Conservation (phyloP, 64 coral and sea anemone species). For the Montipora sp. region DNA sequence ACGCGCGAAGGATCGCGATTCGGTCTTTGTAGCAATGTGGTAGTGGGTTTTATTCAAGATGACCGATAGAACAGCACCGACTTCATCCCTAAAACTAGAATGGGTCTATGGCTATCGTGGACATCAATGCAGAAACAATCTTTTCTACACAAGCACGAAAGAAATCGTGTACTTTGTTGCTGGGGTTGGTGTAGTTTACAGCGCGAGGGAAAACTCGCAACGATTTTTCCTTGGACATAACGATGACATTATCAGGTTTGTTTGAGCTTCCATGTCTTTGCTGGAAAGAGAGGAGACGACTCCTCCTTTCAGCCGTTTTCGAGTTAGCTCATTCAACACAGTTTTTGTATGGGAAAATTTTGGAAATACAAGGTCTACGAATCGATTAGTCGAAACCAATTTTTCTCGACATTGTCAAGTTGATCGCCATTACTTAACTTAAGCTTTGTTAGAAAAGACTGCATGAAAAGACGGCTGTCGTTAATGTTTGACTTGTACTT, state of each 20-base stretch:
- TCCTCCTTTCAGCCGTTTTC: not conserved
- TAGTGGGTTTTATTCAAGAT: constrained; percentile 38
- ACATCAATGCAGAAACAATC: constrained; percentile 98
- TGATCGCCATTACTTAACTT: not conserved
- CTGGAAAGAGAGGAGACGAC: not conserved
- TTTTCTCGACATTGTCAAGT: not conserved
- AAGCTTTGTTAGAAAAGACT: no score
- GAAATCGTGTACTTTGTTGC: constrained; percentile 99
- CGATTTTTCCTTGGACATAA: constrained; percentile 97
- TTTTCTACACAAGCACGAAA: constrained; percentile 85
- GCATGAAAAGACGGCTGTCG: not conserved
- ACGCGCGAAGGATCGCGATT: no score
- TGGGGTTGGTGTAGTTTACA: constrained; percentile 97
- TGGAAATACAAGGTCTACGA: not conserved
- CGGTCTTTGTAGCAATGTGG: not conserved
- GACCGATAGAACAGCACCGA: constrained; percentile 96
- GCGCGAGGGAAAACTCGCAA: constrained; percentile 82
- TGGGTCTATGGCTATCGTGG: constrained; percentile 99
- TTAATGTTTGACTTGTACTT: constrained; percentile 22
- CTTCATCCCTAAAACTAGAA: constrained; percentile 88
- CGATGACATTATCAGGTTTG: constrained; percentile 99
- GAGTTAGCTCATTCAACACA: not conserved
- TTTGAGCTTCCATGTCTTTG: not conserved
- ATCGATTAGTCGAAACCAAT: no score
- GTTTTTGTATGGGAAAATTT: not conserved